Evolutionary conservation across 2,888 invertebrate species (phyloP), one percentile per base, ranked within the genome.

Genomic region (Chrysolina haemoptera): DNA sequence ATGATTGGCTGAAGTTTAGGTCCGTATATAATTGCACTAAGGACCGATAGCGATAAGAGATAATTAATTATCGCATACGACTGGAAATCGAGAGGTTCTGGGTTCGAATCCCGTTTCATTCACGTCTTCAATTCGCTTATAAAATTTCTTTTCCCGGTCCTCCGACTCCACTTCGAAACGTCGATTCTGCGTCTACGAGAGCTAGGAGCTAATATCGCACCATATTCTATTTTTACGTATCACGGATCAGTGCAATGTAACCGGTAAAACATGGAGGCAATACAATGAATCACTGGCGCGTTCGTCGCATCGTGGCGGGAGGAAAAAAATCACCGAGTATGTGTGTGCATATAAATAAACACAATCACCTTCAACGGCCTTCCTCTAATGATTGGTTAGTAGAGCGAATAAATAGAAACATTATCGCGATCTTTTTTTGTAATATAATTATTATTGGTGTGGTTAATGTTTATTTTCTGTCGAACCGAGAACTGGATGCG

Each of bases 361-460:
- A 55, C 68, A 74, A 70, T 74, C 70, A 74, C 74, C 74, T 74
- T 74, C 74, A 63, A 74, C 74, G 70, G 74, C 74, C 74, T 74
- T 74, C 74, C 68, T 50, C 16, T 65, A 64, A 65, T 67, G 20
- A 67, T 67, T 22, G 67, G 67, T 55, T 67, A 55, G 67, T 12
- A 1, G 35, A 20, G 12, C 41, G 40, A 53, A 18, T 53, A 48
- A 53, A 67, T 67, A 67, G 50, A 59, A 22, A 59, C 59, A 59
- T 59, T 35, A 59, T 59, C 27, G 59, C 59, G 12, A n/a, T 12
- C n/a, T 27, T 35, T 59, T 59, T 59, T 27, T 53, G 12, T 53
- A 53, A 20, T 53, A 14, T 20, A 35, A 27, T 59, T 59, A 59
- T 59, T 59, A 14, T 2, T 59, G 22, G 46, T 59, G 35, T 35